Conservation (phyloP, 2,797 vertebrate species). For the Sarcoramphus papa region DNA sequence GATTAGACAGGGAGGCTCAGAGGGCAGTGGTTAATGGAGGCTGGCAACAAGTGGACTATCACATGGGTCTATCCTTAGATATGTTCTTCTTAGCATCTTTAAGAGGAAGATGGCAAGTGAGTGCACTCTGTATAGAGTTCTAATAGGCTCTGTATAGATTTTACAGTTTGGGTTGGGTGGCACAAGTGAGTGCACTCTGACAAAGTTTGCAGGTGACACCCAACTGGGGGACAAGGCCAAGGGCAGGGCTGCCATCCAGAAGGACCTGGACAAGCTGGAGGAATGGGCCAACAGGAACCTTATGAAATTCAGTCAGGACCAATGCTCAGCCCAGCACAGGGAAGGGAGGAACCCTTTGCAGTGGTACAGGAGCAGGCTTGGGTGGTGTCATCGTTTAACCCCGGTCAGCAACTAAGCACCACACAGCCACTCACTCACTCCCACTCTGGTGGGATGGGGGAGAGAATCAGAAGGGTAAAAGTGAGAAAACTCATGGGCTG, state of each 20-base stretch:
- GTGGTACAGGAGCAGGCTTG: too few relatives aligned
- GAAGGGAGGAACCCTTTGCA: background rate
- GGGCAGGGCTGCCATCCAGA: background rate
- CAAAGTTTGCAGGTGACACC: background rate
- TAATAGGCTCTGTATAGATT: background rate
- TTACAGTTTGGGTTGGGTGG: background rate
- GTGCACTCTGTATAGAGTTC: background rate
- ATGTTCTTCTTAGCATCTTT: background rate
- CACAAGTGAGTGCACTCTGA: background rate
- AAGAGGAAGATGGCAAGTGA: background rate
- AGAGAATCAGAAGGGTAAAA: too few relatives aligned
- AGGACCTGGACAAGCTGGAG: background rate
- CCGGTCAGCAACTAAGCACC: too few relatives aligned
- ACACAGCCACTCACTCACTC: too few relatives aligned
- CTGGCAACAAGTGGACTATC: background rate
- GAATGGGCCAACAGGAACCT: background rate
- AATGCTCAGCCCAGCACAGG: background rate
- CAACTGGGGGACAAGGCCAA: background rate
- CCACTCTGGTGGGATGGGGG: too few relatives aligned
- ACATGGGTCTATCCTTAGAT: background rate
- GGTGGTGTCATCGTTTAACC: too few relatives aligned
- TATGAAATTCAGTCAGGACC: background rate
- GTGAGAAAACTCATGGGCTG: too few relatives aligned
- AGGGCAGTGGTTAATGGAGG: background rate
- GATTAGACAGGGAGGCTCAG: background rate